A percentile compares a stretch with the other conserved stretches of the same genome.
Conservation (phyloP, 2,888 invertebrate species). For the Ochropleura plecta region DNA sequence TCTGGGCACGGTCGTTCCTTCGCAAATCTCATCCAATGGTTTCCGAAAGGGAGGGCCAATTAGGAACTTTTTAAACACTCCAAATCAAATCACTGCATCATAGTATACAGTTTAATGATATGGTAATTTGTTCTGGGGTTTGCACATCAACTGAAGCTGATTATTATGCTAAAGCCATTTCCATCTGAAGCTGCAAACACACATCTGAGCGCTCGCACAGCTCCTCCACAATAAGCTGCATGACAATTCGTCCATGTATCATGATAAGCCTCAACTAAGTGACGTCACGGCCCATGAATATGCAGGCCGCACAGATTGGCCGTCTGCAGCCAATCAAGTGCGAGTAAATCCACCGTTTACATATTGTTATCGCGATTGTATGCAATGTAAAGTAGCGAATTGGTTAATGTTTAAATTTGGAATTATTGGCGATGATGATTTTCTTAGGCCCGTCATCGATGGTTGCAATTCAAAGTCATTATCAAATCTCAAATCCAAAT, state of each 20-base stretch:
- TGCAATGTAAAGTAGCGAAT: conserved; percentile 38
- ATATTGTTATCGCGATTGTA: conserved; percentile 50
- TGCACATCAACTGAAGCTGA: background rate
- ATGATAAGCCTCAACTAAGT: conserved; percentile 60
- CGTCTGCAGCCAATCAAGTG: conserved; percentile 60
- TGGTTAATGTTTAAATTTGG: conserved; percentile 40
- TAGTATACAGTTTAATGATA: background rate
- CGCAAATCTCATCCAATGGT: background rate
- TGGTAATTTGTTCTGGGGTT: background rate
- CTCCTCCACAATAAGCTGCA: conserved; percentile 42
- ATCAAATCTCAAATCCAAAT: background rate
- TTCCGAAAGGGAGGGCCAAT: background rate
- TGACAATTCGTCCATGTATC: conserved; percentile 61
- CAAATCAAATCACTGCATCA: too few relatives aligned
- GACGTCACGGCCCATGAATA: conserved; percentile 64
- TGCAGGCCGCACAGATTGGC: conserved; percentile 63
- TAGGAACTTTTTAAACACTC: background rate
- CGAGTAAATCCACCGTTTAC: conserved; percentile 49
- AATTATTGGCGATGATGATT: background rate
- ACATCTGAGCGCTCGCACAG: conserved; percentile 32
- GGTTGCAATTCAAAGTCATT: background rate
- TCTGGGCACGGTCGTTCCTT: background rate
- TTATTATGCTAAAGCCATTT: conserved; percentile 19
- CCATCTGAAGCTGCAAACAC: conserved; percentile 14
- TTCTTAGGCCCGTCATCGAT: background rate